Conservation (phyloP, 2,113 vertebrate species). For the Cranoglanis bouderius region DNA sequence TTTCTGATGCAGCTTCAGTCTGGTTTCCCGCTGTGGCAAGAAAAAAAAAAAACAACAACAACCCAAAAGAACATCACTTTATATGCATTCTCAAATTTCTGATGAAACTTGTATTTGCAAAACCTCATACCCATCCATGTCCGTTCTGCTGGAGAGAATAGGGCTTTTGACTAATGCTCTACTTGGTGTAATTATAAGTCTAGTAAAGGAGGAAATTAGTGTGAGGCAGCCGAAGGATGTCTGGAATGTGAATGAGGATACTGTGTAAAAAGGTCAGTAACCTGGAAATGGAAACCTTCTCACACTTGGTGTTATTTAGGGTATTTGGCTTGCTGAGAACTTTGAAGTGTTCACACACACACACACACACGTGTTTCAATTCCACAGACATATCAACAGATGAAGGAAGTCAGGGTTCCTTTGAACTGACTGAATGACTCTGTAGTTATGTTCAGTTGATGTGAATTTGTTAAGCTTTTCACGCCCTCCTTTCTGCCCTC, state of each 20-base stretch:
- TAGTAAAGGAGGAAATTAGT: not conserved
- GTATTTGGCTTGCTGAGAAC: not conserved
- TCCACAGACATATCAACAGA: not conserved
- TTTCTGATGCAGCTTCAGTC: not conserved
- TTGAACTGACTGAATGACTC: not conserved
- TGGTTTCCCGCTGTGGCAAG: not conserved
- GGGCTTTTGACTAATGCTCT: not conserved
- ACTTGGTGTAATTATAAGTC: not conserved
- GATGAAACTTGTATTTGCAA: not conserved
- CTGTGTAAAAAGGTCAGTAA: constrained; percentile 4
- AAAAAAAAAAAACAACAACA: not conserved
- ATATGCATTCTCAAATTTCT: not conserved
- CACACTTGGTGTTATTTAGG: too few relatives aligned
- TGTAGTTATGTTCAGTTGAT: not conserved
- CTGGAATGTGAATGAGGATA: constrained; percentile 46
- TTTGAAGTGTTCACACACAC: not conserved
- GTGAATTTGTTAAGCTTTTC: not conserved
- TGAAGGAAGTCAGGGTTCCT: not conserved
- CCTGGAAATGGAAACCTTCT: not conserved
- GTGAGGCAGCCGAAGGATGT: constrained; percentile 6
- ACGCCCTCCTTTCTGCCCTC: not conserved
- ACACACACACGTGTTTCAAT: not conserved
- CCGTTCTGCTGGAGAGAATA: not conserved
- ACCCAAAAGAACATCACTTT: not conserved
- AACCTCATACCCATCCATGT: not conserved